Evolutionary conservation across 2,888 invertebrate species (phyloP).

Genomic region (Teleiodes luculella): DNA sequence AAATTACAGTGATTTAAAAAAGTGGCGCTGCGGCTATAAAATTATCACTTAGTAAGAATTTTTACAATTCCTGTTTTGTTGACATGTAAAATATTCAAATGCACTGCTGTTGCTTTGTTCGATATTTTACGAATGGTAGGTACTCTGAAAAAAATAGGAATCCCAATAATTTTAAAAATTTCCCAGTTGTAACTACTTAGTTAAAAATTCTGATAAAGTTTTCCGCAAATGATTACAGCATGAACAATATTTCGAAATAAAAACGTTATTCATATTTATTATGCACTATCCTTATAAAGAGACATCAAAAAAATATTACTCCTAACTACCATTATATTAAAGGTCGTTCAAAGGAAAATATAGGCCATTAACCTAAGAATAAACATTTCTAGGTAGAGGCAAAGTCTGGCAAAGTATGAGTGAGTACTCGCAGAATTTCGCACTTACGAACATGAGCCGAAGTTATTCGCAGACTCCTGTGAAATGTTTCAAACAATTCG

Average conservation of each 20-base stretch:
- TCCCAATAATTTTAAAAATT: background rate
- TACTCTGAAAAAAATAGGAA: no score
- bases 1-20: background rate
- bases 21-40: background rate
- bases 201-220: no score
- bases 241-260: no score
- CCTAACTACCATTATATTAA: background rate
- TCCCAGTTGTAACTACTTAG: background rate
- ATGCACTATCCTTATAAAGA: background rate
- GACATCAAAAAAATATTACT: background rate
- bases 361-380: constrained; percentile 1
- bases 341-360: constrained; percentile 1
- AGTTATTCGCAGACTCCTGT: background rate
- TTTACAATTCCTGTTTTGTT: background rate
- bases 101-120: no score
- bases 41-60: background rate
- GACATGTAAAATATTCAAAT: no score
- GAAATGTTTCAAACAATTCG: background rate
- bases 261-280: background rate
- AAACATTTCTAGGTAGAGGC: background rate
- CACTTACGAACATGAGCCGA: background rate
- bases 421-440: background rate
- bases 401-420: background rate
- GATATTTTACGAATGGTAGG: no score
- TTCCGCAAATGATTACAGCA: no score